These are phyloP conservation scores for Bombus impatiens DNA, from an alignment of 1,140 invertebrate species.

Conservation along the genomic window DNA sequence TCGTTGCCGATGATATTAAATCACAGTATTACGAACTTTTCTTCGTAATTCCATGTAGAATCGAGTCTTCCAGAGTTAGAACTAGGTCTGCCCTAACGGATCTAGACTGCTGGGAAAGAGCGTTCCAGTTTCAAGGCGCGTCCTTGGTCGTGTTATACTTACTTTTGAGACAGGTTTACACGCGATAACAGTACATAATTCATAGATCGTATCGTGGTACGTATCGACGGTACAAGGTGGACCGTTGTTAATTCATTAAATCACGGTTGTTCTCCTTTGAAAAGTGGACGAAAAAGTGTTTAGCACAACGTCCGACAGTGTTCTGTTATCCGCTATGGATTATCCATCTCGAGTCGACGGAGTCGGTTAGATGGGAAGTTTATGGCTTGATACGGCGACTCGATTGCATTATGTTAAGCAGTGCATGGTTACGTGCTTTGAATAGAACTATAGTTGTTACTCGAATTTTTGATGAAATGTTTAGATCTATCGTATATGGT, in stretches of 20 bases:
- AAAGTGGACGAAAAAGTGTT: not conserved
- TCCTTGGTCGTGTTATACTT: conserved; percentile 70
- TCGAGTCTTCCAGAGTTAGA: conserved; percentile 38
- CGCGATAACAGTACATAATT: conserved; percentile 54
- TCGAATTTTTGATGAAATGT: not conserved
- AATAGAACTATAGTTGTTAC: not conserved
- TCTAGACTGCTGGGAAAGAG: conserved; percentile 53
- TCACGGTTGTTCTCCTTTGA: conserved; percentile 8
- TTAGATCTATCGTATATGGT: not conserved
- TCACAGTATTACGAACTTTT: not conserved
- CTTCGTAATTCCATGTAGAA: not conserved
- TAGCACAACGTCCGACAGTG: not conserved
- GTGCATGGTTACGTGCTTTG: not conserved
- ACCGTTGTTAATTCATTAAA: conserved; percentile 43
- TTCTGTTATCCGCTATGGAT: not conserved
- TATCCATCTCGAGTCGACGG: not conserved
- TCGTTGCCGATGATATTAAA: too few species aligned
- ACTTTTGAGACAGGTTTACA: conserved; percentile 62
- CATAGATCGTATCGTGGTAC: conserved; percentile 47
- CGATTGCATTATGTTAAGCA: not conserved
- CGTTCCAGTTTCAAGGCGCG: conserved; percentile 63
- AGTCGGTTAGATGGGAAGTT: not conserved
- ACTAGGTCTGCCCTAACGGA: conserved; percentile 59
- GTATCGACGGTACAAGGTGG: conserved; percentile 38
- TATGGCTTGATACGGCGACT: not conserved